phyloP scores from a whole-genome alignment of 2,888 invertebrate genomes.

The Odontocerum albicorne region DNA sequence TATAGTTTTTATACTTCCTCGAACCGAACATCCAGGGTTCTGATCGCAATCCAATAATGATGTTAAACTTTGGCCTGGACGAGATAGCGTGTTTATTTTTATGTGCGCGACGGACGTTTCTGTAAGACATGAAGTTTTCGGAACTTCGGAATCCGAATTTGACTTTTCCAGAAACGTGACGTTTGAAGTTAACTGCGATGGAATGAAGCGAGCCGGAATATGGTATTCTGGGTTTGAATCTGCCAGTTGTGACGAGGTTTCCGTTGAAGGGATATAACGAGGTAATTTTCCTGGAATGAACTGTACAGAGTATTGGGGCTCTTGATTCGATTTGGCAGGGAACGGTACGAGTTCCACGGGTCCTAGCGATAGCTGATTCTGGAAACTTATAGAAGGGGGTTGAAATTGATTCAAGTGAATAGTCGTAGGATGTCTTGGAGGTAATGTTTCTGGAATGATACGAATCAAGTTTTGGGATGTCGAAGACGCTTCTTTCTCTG shows the following conservation, averaged over 20 bases:
- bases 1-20: not conserved
- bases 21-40: constrained; percentile 7
- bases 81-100: no score
- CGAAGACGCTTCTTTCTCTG: not conserved
- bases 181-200: not conserved
- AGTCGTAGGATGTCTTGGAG: constrained; percentile 3
- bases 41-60: not conserved
- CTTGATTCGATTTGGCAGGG: not conserved
- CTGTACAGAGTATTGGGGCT: constrained; percentile 1
- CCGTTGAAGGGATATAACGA: not conserved
- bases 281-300: constrained; percentile 22
- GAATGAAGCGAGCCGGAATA: constrained; percentile 8
- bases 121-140: no score
- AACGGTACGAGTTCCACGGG: not conserved
- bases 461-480: constrained; percentile 6
- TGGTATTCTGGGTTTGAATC: constrained; percentile 5
- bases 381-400: no score
- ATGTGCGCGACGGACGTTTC: no score
- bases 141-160: not conserved
- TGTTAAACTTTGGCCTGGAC: not conserved
- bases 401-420: not conserved
- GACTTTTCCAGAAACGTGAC: not conserved
- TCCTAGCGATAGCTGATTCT: no score
- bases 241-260: not conserved
- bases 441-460: constrained; percentile 9